These are phyloP conservation scores for Elegia similella DNA, from an alignment of 2,888 invertebrate species.

Conservation along the genomic window DNA sequence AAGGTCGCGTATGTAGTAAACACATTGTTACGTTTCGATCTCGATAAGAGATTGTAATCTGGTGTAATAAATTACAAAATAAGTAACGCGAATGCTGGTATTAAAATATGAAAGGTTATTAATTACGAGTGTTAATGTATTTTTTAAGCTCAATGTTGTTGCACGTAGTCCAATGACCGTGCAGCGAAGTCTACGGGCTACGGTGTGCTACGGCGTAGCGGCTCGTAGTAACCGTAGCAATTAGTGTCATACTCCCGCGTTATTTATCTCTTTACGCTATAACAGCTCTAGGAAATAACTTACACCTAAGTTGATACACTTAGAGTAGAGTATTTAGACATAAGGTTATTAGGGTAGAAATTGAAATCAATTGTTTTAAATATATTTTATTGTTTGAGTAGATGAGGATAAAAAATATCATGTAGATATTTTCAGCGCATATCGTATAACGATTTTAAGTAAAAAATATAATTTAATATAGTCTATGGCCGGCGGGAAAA, in stretches of 20 bases:
- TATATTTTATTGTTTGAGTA: not conserved
- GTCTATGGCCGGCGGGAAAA: too few relatives aligned
- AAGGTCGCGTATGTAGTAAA: slow-evolving; percentile 44
- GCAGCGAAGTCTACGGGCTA: slow-evolving; percentile 7
- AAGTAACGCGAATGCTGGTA: slow-evolving; percentile 15
- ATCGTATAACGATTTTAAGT: too few relatives aligned
- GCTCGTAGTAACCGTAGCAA: slow-evolving; percentile 54
- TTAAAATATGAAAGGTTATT: slow-evolving; percentile 10
- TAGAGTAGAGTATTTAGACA: not conserved
- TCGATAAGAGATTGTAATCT: slow-evolving; percentile 43
- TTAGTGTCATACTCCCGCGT: slow-evolving; percentile 53
- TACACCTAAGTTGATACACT: not conserved
- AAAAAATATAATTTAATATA: too few relatives aligned
- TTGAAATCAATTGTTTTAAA: not conserved
- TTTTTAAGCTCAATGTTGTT: slow-evolving; percentile 7
- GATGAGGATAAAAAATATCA: too few relatives aligned
- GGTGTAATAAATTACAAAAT: slow-evolving; percentile 18
- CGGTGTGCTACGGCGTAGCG: slow-evolving; percentile 44
- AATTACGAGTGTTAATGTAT: not conserved
- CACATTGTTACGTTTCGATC: slow-evolving; percentile 36
- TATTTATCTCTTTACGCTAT: slow-evolving; percentile 39
- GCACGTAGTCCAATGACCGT: slow-evolving; percentile 11
- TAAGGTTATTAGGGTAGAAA: not conserved
- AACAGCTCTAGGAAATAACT: slow-evolving; percentile 6
- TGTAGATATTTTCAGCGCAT: too few relatives aligned